These are phyloP conservation scores for Boloria euphrosyne DNA, from an alignment of 2,888 invertebrate species.

Conservation along the genomic window DNA sequence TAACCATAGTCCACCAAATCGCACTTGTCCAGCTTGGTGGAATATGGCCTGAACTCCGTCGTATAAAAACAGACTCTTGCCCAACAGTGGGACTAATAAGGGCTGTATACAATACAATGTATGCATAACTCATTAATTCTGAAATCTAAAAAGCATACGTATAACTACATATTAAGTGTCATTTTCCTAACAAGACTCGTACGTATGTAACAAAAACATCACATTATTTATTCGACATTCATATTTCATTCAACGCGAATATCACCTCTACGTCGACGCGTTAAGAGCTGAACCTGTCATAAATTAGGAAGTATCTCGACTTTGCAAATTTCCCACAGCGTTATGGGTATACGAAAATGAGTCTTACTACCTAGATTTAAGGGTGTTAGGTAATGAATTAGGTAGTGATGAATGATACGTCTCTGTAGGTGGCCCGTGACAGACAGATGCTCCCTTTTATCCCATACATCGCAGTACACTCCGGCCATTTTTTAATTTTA, in stretches of 20 bases:
- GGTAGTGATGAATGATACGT: slow-evolving; percentile 76
- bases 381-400: slow-evolving; percentile 11
- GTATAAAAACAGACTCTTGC: no score
- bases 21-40: no score
- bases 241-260: slow-evolving; percentile 58
- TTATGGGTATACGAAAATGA: slow-evolving; percentile 27
- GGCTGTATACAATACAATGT: not conserved
- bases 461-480: slow-evolving; percentile 50
- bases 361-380: slow-evolving; percentile 35
- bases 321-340: slow-evolving; percentile 39
- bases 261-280: slow-evolving; percentile 53
- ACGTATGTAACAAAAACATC: slow-evolving; percentile 54
- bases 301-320: slow-evolving; percentile 60
- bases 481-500: slow-evolving; percentile 65
- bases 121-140: slow-evolving; percentile 29
- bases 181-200: slow-evolving; percentile 50
- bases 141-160: slow-evolving; percentile 28
- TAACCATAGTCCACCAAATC: no score
- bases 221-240: slow-evolving; percentile 59
- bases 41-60: no score
- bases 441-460: slow-evolving; percentile 71
- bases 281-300: slow-evolving; percentile 57
- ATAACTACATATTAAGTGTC: slow-evolving; percentile 40
- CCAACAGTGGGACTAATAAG: no score
- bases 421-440: slow-evolving; percentile 75